A percentile compares a stretch with the other conserved stretches of the same genome.
Evolutionary conservation across 2,113 vertebrate species (phyloP).

Genomic region (Strix aluco): DNA sequence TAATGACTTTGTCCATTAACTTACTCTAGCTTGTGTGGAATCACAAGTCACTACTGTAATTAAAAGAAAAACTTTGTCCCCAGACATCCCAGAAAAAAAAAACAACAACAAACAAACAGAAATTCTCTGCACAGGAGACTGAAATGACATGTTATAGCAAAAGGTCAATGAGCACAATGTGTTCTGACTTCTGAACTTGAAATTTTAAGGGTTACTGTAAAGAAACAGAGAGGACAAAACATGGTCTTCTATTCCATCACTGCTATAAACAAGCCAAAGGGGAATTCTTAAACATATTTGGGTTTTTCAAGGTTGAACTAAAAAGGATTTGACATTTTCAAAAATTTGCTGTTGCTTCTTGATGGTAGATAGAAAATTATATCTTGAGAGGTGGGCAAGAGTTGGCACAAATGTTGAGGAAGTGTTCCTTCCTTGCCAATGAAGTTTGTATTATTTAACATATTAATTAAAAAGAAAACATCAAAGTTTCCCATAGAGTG

Average conservation of each 20-base stretch:
- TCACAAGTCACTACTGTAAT: neutral
- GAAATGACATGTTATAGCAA: neutral
- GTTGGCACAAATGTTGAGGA: neutral
- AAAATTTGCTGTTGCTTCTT: neutral
- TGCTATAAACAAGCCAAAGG: neutral
- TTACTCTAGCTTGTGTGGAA: neutral
- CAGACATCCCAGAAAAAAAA: neutral
- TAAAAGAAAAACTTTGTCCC: neutral
- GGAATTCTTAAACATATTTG: neutral
- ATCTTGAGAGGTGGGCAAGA: neutral
- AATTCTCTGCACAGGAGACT: neutral
- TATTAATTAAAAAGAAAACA: neutral
- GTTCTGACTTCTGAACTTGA: constrained; percentile 14
- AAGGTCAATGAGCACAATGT: constrained; percentile 42
- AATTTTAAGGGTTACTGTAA: neutral
- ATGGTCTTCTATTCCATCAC: neutral
- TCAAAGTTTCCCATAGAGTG: neutral
- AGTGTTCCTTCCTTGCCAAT: neutral
- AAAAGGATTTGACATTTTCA: constrained; percentile 43
- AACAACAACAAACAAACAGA: neutral
- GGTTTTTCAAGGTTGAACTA: neutral
- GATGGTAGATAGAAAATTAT: neutral
- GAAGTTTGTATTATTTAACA: neutral
- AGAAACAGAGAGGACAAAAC: constrained; percentile 1
- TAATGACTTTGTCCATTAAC: neutral